Evolutionary conservation across 2,888 invertebrate species (phyloP).

Genomic region (Eristalis arbustorum): DNA sequence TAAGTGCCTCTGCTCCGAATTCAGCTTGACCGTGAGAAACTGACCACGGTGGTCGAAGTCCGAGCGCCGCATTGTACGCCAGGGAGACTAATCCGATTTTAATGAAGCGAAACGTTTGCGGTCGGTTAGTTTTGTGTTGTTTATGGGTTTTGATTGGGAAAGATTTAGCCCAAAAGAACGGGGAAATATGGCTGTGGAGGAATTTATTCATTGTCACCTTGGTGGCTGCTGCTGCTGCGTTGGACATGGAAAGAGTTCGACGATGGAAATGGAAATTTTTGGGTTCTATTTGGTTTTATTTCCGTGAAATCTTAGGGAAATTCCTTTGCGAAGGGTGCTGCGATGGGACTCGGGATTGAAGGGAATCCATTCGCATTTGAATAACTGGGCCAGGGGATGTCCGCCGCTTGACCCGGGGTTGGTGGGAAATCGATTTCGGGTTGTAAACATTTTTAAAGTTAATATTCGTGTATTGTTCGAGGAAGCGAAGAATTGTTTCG

Average conservation of each 20-base stretch:
- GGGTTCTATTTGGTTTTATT: slow-evolving; percentile 41
- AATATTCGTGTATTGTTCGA: not conserved
- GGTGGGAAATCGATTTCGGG: not conserved
- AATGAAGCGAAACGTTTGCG: slow-evolving; percentile 79
- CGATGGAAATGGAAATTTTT: slow-evolving; percentile 19
- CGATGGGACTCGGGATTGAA: not conserved
- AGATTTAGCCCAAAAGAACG: not conserved
- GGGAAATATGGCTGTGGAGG: not conserved
- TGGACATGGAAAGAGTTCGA: not conserved
- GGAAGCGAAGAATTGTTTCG: not conserved
- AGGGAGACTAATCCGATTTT: slow-evolving; percentile 78
- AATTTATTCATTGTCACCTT: slow-evolving; percentile 27
- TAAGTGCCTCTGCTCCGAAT: not conserved
- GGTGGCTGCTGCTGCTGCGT: slow-evolving; percentile 9
- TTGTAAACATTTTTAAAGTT: not conserved
- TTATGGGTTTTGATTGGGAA: slow-evolving; percentile 69
- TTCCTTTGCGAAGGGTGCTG: not conserved
- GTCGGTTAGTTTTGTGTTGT: slow-evolving; percentile 72
- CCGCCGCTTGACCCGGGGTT: not conserved
- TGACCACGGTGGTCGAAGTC: slow-evolving; percentile 42
- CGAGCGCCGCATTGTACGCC: slow-evolving; percentile 41
- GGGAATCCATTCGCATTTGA: slow-evolving; percentile 14
- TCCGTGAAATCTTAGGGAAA: slow-evolving; percentile 40
- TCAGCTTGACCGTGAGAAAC: slow-evolving; percentile 62
- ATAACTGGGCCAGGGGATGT: slow-evolving; percentile 12